These are phyloP conservation scores for Machimus rusticus DNA, from an alignment of 2,888 invertebrate species.

Conservation along the genomic window DNA sequence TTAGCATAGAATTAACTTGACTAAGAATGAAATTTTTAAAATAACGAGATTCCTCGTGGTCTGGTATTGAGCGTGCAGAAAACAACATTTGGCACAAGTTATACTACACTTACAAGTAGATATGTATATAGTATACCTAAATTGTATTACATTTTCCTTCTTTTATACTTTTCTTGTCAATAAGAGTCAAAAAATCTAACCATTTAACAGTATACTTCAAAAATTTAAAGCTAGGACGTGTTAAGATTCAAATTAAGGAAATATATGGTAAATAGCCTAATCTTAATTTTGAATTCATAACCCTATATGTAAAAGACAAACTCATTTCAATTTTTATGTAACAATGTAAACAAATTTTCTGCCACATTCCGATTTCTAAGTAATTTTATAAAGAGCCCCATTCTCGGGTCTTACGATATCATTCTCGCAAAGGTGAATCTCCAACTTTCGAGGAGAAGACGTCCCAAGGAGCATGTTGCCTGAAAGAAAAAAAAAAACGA, in stretches of 20 bases:
- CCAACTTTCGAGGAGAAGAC: background rate
- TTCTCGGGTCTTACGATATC: background rate
- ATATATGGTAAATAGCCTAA: background rate
- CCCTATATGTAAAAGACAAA: background rate
- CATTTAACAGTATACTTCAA: background rate
- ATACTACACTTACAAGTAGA: too few species aligned
- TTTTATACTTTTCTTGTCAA: too few species aligned
- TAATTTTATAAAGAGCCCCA: background rate
- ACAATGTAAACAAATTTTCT: background rate
- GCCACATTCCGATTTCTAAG: background rate
- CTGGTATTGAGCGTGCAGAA: too few species aligned
- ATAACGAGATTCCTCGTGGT: too few species aligned
- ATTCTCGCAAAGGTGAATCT: background rate
- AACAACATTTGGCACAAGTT: too few species aligned
- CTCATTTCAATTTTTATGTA: background rate
- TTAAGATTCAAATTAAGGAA: background rate
- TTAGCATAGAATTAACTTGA: too few species aligned
- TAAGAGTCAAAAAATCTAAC: too few species aligned
- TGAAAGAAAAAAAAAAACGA: background rate
- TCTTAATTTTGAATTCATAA: background rate
- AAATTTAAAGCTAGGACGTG: background rate
- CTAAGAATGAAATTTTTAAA: too few species aligned
- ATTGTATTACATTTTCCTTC: too few species aligned
- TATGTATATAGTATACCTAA: too few species aligned
- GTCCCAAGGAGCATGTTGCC: background rate